phyloP scores from a whole-genome alignment of 2,113 vertebrate genomes.

The Labeo catla region DNA sequence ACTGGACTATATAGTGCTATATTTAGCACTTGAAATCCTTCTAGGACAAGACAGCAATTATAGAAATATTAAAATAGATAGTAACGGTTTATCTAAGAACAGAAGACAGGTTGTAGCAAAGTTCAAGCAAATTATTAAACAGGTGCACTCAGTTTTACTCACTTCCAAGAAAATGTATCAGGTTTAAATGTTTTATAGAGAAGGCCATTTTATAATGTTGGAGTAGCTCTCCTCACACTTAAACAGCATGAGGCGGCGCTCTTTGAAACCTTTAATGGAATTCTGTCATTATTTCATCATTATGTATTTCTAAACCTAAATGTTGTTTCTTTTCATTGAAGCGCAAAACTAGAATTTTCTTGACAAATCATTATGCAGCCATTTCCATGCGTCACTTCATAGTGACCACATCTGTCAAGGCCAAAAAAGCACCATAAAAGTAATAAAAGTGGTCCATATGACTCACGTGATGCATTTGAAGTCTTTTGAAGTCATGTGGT shows the following conservation, averaged over 20 bases:
- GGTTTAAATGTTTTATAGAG: conserved; percentile 6
- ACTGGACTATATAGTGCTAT: conserved; percentile 8
- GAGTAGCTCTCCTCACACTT: background rate
- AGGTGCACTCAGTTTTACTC: background rate
- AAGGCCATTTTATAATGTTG: background rate
- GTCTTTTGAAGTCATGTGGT: conserved; percentile 21
- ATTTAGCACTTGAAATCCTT: background rate
- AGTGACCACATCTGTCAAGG: conserved; percentile 21
- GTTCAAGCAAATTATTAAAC: conserved; percentile 38
- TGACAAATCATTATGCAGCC: background rate
- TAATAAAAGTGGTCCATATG: conserved; percentile 31
- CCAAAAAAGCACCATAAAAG: conserved; percentile 27
- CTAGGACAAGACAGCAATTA: background rate
- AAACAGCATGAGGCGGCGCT: background rate
- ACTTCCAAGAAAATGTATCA: conserved; percentile 6
- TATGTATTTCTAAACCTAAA: background rate
- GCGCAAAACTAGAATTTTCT: background rate
- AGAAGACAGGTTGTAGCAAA: background rate
- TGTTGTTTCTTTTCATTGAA: background rate
- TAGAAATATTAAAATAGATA: conserved; percentile 9
- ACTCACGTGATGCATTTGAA: conserved; percentile 13
- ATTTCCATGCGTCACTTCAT: background rate
- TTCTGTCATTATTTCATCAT: background rate
- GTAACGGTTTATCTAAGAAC: background rate
- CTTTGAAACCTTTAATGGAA: conserved; percentile 20